Percentiles rank a stretch among this genome's conserved stretches.
Conservation (phyloP, 1,140 invertebrate species). For the Ganaspis sp. region DNA sequence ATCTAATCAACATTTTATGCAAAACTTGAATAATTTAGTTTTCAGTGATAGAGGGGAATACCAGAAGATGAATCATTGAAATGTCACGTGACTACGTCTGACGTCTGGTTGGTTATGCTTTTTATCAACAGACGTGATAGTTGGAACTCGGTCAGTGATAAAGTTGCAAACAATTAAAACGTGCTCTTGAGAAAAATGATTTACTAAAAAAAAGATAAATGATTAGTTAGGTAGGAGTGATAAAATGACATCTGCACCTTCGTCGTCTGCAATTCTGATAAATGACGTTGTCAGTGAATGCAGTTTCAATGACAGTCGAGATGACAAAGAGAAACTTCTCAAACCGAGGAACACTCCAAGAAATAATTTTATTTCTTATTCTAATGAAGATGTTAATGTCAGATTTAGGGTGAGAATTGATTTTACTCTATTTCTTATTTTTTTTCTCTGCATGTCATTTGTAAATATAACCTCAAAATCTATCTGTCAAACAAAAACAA, state of each 20-base stretch:
- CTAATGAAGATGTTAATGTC: conserved; percentile 56
- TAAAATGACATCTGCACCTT: conserved; percentile 31
- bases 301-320: conserved; percentile 15
- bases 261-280: neutral
- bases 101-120: too few species aligned
- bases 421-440: neutral
- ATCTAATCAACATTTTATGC: too few species aligned
- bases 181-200: neutral
- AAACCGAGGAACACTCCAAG: conserved; percentile 67
- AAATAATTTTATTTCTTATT: conserved; percentile 71
- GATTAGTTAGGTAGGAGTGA: neutral
- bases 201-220: neutral
- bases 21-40: too few species aligned
- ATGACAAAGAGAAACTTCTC: conserved; percentile 54
- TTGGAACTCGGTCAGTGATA: neutral
- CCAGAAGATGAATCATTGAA: neutral
- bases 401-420: conserved; percentile 65
- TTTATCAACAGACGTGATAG: neutral
- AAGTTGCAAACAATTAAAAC: neutral
- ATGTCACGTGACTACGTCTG: neutral
- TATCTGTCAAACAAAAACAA: neutral
- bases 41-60: conserved; percentile 35
- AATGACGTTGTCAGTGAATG: conserved; percentile 5
- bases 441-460: neutral
- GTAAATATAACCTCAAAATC: conserved; percentile 3